Conservation (phyloP, 2,888 invertebrate species). For the Limnephilus marmoratus region DNA sequence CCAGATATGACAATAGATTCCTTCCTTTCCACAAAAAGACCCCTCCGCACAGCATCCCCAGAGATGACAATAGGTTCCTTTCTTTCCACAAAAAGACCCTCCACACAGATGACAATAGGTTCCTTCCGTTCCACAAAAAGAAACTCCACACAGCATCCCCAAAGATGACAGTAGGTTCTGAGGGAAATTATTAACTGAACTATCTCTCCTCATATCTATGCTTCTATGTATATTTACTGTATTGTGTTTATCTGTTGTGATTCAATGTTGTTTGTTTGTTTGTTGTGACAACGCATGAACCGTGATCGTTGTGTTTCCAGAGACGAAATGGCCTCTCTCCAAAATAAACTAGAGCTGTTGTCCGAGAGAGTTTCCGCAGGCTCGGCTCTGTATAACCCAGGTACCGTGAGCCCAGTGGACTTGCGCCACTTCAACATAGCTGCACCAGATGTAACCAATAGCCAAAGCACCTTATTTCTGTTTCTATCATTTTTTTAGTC, state of each 20-base stretch:
- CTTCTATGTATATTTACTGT: background rate
- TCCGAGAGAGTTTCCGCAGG: slow-evolving; percentile 70
- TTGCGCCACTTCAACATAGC: background rate
- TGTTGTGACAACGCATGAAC: slow-evolving; percentile 24
- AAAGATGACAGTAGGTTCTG: too few relatives aligned
- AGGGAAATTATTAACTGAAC: too few relatives aligned
- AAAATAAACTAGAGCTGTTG: slow-evolving; percentile 86
- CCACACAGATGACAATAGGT: too few relatives aligned
- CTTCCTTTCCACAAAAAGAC: too few relatives aligned
- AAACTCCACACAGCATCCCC: too few relatives aligned
- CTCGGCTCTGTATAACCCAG: slow-evolving; percentile 17
- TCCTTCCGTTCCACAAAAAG: too few relatives aligned
- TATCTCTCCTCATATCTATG: background rate
- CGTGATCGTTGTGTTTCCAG: slow-evolving; percentile 68
- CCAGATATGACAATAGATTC: too few relatives aligned
- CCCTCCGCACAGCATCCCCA: too few relatives aligned
- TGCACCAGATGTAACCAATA: too few relatives aligned
- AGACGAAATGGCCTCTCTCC: slow-evolving; percentile 88
- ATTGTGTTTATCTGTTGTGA: slow-evolving; percentile 22
- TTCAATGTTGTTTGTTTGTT: slow-evolving; percentile 18
- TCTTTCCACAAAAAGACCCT: too few relatives aligned
- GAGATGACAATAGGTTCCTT: too few relatives aligned
- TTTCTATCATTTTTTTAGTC: background rate
- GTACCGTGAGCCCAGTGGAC: slow-evolving; percentile 16
- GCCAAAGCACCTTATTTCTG: background rate